Percentiles rank a stretch among this genome's conserved stretches.
phyloP scores from a whole-genome alignment of 2,113 vertebrate species.

The Pleuronectes platessa region DNA sequence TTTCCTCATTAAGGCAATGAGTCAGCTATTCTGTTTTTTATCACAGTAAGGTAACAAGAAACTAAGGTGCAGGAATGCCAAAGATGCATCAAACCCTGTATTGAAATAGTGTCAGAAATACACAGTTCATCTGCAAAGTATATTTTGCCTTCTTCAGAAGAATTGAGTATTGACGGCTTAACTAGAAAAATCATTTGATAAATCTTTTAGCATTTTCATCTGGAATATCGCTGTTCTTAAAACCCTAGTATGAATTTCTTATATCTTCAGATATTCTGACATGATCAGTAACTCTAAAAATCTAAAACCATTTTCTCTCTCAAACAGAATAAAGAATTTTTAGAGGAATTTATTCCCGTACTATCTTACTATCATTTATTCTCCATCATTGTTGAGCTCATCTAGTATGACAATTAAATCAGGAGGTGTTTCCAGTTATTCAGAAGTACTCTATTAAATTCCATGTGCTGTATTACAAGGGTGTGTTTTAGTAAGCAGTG shows the following conservation, averaged over 20 bases:
- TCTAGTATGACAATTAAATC: neutral
- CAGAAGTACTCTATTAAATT: neutral
- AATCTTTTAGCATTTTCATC: neutral
- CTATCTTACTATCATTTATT: neutral
- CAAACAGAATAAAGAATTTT: neutral
- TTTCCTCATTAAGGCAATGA: no score
- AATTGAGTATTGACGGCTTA: neutral
- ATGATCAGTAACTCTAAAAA: neutral
- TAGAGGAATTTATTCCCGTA: neutral
- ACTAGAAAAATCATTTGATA: neutral
- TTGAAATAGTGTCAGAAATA: no score
- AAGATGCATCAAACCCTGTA: no score
- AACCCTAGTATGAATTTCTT: neutral
- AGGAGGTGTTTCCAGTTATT: neutral
- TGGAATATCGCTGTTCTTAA: neutral
- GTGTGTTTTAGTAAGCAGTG: neutral
- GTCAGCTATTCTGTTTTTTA: no score
- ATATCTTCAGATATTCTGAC: neutral
- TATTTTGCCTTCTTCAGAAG: no score
- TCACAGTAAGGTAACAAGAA: no score
- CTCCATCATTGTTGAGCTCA: neutral
- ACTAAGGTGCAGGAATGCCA: no score
- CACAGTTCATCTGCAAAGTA: no score
- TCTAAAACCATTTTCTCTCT: neutral
- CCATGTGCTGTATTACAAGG: neutral